phyloP scores from a whole-genome alignment of 1,140 invertebrate genomes.

The Atta cephalotes region DNA sequence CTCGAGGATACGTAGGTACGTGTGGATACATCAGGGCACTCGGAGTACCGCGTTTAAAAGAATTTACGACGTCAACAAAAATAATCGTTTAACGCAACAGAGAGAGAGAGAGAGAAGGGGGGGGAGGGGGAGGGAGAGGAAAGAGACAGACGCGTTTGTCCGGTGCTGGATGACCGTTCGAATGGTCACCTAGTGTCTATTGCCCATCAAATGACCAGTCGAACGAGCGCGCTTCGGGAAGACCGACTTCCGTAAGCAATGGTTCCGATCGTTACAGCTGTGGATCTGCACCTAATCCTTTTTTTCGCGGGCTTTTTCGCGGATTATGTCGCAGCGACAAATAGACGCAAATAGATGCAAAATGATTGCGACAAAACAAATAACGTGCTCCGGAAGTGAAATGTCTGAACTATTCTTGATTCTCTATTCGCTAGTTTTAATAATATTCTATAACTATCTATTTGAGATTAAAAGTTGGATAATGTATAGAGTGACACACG shows the following conservation, averaged over 20 bases:
- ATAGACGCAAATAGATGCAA: background rate
- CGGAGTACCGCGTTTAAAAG: conserved; percentile 73
- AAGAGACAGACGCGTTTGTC: conserved; percentile 56
- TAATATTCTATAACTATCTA: background rate
- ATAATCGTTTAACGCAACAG: conserved; percentile 77
- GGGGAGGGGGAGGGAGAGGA: conserved; percentile 12
- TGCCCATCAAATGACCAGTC: conserved; percentile 74
- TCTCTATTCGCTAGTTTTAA: background rate
- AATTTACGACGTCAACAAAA: conserved; percentile 79
- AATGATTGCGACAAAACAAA: background rate
- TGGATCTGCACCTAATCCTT: conserved; percentile 19
- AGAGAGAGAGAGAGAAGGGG: background rate
- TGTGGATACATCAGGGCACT: conserved; percentile 68
- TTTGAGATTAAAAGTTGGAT: background rate
- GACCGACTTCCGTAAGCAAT: conserved; percentile 70
- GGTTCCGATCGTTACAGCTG: conserved; percentile 57
- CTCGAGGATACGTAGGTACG: conserved; percentile 59
- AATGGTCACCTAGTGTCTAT: conserved; percentile 76
- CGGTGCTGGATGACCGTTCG: conserved; percentile 68
- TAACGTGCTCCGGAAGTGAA: background rate
- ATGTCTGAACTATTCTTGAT: background rate
- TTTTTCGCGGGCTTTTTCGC: background rate
- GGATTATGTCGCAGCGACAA: background rate
- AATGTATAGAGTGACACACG: background rate
- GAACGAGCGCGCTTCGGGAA: conserved; percentile 68